Percentiles rank a stretch among this genome's conserved stretches.
Conservation (phyloP, 2,888 invertebrate species). For the Peribatodes rhomboidaria region DNA sequence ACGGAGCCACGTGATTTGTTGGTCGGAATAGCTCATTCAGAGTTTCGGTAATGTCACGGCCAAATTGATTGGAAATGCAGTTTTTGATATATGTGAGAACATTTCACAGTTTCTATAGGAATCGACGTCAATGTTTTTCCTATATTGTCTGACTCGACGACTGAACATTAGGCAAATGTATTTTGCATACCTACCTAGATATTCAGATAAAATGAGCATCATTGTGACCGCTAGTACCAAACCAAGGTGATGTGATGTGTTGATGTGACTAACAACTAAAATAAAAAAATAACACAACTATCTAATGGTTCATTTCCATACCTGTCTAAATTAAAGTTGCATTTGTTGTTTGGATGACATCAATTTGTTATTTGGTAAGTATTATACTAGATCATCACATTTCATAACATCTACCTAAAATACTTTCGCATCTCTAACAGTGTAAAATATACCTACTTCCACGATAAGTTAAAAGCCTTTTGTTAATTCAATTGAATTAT, state of each 20-base stretch:
- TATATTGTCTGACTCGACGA: neutral
- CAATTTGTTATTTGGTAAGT: too few species aligned
- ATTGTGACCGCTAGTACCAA: neutral
- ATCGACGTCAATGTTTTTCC: neutral
- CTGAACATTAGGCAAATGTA: neutral
- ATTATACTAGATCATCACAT: too few species aligned
- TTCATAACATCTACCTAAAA: too few species aligned
- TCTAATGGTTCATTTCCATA: neutral
- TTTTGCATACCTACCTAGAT: neutral
- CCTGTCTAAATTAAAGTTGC: too few species aligned
- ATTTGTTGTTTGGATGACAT: too few species aligned
- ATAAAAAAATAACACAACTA: neutral
- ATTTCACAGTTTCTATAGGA: neutral
- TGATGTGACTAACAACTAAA: neutral
- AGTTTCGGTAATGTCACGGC: slow-evolving; percentile 50
- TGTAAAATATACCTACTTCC: too few species aligned
- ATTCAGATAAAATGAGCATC: neutral
- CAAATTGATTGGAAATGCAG: slow-evolving; percentile 37
- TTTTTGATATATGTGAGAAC: slow-evolving; percentile 3
- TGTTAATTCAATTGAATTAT: too few species aligned
- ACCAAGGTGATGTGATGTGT: slow-evolving; percentile 1
- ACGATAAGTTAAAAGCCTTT: too few species aligned
- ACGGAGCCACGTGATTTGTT: slow-evolving; percentile 15
- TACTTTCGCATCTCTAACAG: too few species aligned
- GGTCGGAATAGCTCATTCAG: slow-evolving; percentile 11